phyloP scores from a whole-genome alignment of 2,113 vertebrate species.

The Pavo muticus region DNA sequence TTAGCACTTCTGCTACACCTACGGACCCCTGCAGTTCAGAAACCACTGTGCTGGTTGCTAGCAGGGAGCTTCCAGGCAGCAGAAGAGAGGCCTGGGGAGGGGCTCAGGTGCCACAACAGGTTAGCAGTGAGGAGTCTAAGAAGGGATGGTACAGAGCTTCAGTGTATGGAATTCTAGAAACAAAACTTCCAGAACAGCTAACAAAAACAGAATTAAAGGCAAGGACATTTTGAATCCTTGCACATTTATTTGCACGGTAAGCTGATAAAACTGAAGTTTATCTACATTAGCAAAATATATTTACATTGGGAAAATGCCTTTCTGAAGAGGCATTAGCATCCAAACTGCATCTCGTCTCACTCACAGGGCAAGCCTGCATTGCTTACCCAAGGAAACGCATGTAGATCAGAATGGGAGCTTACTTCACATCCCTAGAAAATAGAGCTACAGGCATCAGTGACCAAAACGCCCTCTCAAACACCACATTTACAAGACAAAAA shows the following conservation, averaged over 20 bases:
- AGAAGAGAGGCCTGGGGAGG: background rate
- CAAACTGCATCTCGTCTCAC: background rate
- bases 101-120: background rate
- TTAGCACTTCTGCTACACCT: too few relatives aligned
- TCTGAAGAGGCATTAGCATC: background rate
- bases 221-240: background rate
- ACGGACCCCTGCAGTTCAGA: background rate
- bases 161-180: background rate
- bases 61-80: background rate
- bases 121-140: accelerated
- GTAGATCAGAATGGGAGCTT: background rate
- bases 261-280: background rate
- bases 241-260: background rate
- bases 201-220: background rate
- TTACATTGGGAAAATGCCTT: background rate
- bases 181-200: background rate
- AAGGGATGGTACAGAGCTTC: background rate
- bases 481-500: background rate
- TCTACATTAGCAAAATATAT: background rate
- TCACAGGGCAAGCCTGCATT: background rate
- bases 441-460: background rate
- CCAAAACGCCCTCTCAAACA: background rate
- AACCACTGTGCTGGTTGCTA: background rate
- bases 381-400: background rate
- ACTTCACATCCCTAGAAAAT: background rate